phyloP scores from a whole-genome alignment of 2,888 invertebrate species.

The Tetropium fuscum region DNA sequence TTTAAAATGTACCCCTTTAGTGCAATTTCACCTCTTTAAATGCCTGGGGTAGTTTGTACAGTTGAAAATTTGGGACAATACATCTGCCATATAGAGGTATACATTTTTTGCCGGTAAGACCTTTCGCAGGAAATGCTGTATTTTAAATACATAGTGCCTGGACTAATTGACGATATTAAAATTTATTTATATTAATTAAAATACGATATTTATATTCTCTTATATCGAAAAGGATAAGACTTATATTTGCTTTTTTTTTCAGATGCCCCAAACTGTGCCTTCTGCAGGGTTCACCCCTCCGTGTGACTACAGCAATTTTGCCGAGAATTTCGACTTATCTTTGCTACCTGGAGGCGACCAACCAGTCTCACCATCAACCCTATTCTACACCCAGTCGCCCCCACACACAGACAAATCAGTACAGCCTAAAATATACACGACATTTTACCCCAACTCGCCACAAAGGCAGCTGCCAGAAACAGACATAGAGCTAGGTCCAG shows the following conservation, averaged over 20 bases:
- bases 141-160: too few relatives aligned
- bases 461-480: conserved; percentile 49
- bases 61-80: too few relatives aligned
- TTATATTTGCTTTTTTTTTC: conserved; percentile 64
- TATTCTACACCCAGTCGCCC: conserved; percentile 56
- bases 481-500: conserved; percentile 58
- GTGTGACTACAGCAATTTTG: conserved; percentile 73
- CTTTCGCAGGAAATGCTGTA: too few relatives aligned
- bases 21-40: too few relatives aligned
- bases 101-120: too few relatives aligned
- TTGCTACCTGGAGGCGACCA: conserved; percentile 75
- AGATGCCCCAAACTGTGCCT: conserved; percentile 89
- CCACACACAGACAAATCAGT: conserved; percentile 55
- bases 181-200: too few relatives aligned
- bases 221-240: too few relatives aligned
- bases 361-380: conserved; percentile 68
- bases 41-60: too few relatives aligned
- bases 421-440: conserved; percentile 60
- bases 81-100: too few relatives aligned
- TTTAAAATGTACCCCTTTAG: too few relatives aligned
- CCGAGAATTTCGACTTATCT: conserved; percentile 79
- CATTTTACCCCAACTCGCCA: conserved; percentile 58
- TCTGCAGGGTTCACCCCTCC: conserved; percentile 82
- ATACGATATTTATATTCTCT: too few relatives aligned
- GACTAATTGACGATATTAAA: too few relatives aligned